phyloP scores from a whole-genome alignment of 1,140 invertebrate genomes.

The Drosophila ironensis region DNA sequence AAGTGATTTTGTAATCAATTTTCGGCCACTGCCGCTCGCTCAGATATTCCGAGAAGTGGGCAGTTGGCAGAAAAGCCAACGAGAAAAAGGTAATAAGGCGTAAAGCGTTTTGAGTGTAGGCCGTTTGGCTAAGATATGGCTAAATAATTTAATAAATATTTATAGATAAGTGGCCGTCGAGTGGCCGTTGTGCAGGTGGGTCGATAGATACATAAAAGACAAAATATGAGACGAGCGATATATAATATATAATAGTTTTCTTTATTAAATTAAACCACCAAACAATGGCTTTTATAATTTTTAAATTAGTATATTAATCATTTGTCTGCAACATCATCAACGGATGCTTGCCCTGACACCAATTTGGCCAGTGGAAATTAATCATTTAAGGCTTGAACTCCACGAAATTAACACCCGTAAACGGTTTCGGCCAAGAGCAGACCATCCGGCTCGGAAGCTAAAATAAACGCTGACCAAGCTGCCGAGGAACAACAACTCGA shows the following conservation, averaged over 20 bases:
- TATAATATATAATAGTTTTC: too few species aligned
- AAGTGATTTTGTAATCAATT: slow-evolving; percentile 71
- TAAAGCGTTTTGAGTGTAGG: slow-evolving; percentile 57
- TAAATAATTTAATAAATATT: slow-evolving; percentile 71
- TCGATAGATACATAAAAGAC: background rate
- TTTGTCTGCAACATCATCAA: too few species aligned
- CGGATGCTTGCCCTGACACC: slow-evolving; percentile 1
- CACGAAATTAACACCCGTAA: slow-evolving; percentile 22
- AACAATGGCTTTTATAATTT: too few species aligned
- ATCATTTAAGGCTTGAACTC: slow-evolving; percentile 11
- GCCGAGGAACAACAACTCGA: slow-evolving; percentile 23
- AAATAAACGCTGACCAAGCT: slow-evolving; percentile 52
- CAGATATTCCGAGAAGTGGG: slow-evolving; percentile 22
- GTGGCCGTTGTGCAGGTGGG: background rate
- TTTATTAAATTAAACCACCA: too few species aligned
- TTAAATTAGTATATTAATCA: too few species aligned
- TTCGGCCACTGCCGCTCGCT: slow-evolving; percentile 17
- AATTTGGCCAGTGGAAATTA: slow-evolving; percentile 2
- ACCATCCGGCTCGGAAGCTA: slow-evolving; percentile 41
- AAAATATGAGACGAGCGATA: background rate
- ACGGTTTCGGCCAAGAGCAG: slow-evolving; percentile 8
- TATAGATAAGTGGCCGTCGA: slow-evolving; percentile 42
- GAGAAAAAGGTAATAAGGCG: slow-evolving; percentile 55
- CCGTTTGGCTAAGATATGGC: slow-evolving; percentile 52
- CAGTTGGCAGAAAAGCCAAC: slow-evolving; percentile 15